Evolutionary conservation across 2,888 invertebrate genomes (phyloP).

Genomic region (Stenichneumon culpator): DNA sequence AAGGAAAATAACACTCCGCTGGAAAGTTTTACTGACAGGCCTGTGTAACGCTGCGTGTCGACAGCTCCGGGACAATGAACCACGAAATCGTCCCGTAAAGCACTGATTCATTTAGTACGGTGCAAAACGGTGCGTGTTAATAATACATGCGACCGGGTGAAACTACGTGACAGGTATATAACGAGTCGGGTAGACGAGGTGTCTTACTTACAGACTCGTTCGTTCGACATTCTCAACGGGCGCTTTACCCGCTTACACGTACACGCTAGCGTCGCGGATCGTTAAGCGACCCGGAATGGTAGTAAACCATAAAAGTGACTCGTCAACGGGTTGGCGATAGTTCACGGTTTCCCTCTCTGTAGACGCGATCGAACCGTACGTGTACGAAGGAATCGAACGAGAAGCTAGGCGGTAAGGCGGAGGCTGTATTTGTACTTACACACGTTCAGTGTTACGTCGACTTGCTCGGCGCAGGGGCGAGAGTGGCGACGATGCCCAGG

Average conservation of each 20-base stretch:
- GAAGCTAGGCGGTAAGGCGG: not conserved
- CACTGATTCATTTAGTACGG: not conserved
- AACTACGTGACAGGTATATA: not conserved
- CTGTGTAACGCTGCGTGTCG: no score
- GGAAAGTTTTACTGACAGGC: not conserved
- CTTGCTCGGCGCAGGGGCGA: not conserved
- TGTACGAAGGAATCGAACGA: not conserved
- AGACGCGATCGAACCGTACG: not conserved
- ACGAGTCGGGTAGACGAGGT: not conserved
- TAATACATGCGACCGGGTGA: not conserved
- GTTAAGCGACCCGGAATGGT: slow-evolving; percentile 39
- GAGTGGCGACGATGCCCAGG: not conserved
- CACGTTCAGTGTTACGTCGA: not conserved
- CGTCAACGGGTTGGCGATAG: slow-evolving; percentile 44
- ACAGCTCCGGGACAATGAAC: not conserved
- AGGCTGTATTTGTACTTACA: slow-evolving; percentile 4
- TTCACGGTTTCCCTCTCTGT: slow-evolving; percentile 6
- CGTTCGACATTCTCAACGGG: slow-evolving; percentile 4
- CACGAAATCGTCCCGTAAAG: not conserved
- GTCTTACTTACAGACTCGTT: slow-evolving; percentile 11
- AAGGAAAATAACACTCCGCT: not conserved
- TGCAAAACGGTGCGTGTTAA: not conserved
- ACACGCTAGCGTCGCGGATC: slow-evolving; percentile 26
- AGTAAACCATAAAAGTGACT: slow-evolving; percentile 47
- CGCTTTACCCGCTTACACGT: not conserved